A percentile compares a stretch with the other conserved stretches of the same genome.
Conservation (phyloP, 2,797 vertebrate species). For the Halcyon smyrnensis region DNA sequence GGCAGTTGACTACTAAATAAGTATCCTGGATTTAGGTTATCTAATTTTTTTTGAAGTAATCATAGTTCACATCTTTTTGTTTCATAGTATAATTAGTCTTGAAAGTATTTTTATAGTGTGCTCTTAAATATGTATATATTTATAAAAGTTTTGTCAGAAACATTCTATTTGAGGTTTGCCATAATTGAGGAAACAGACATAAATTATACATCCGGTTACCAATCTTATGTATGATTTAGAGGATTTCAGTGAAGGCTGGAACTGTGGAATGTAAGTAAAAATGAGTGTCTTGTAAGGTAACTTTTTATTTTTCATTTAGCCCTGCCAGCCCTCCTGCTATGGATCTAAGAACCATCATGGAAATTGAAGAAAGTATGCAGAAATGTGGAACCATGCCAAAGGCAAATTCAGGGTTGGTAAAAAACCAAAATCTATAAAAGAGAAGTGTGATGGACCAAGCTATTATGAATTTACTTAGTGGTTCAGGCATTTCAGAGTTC, state of each 20-base stretch:
- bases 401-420: conserved; percentile 82
- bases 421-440: conserved; percentile 58
- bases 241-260: conserved; percentile 44
- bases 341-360: conserved; percentile 96
- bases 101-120: conserved; percentile 44
- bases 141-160: conserved; percentile 56
- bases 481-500: background rate
- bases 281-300: conserved; percentile 64
- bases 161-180: conserved; percentile 68
- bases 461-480: conserved; percentile 27
- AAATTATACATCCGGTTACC: conserved; percentile 60
- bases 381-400: conserved; percentile 87
- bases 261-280: conserved; percentile 55
- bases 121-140: conserved; percentile 41
- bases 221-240: conserved; percentile 54
- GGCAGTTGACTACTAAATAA: background rate
- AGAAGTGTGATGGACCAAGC: background rate
- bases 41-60: conserved; percentile 12
- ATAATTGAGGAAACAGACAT: conserved; percentile 64
- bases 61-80: conserved; percentile 18
- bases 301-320: conserved; percentile 69
- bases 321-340: conserved; percentile 85
- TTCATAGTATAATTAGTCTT: conserved; percentile 14
- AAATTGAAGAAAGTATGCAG: conserved; percentile 91
- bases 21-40: background rate